Evolutionary conservation across 2,888 invertebrate genomes (phyloP).

Genomic region (Watsonalla cultraria): DNA sequence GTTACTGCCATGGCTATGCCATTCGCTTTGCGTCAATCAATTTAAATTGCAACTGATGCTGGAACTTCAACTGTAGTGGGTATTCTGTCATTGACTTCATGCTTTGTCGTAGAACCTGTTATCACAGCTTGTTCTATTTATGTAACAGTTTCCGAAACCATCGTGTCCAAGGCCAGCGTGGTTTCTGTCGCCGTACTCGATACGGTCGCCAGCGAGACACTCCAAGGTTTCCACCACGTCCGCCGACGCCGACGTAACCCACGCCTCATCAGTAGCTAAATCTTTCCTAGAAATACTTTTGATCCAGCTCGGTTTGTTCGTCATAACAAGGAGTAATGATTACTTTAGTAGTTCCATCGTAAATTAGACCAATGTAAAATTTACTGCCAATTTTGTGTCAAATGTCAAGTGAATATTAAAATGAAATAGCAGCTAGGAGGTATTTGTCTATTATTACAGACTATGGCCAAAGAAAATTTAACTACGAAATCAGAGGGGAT

Average conservation of each 20-base stretch:
- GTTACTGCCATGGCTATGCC: no score
- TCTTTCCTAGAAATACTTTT: no score
- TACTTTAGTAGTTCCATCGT: neutral
- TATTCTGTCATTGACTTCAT: no score
- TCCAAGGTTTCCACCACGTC: neutral
- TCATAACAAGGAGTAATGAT: neutral
- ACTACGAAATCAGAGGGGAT: no score
- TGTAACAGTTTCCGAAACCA: neutral
- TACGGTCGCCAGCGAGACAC: neutral
- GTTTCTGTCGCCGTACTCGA: neutral
- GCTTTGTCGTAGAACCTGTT: no score
- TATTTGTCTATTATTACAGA: no score
- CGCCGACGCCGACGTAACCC: neutral
- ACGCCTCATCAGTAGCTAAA: neutral
- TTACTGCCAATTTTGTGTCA: neutral
- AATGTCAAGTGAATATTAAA: neutral
- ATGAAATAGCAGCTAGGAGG: no score
- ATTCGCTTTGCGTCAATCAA: no score
- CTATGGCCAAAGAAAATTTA: no score
- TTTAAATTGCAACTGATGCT: no score
- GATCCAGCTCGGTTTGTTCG: neutral
- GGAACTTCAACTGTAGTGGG: no score
- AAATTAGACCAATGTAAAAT: neutral
- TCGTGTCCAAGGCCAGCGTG: neutral
- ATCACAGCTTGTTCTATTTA: neutral